Evolutionary conservation across 2,888 invertebrate genomes (phyloP), one percentile per base, ranked within the genome.

Genomic region (Teleogryllus oceanicus): DNA sequence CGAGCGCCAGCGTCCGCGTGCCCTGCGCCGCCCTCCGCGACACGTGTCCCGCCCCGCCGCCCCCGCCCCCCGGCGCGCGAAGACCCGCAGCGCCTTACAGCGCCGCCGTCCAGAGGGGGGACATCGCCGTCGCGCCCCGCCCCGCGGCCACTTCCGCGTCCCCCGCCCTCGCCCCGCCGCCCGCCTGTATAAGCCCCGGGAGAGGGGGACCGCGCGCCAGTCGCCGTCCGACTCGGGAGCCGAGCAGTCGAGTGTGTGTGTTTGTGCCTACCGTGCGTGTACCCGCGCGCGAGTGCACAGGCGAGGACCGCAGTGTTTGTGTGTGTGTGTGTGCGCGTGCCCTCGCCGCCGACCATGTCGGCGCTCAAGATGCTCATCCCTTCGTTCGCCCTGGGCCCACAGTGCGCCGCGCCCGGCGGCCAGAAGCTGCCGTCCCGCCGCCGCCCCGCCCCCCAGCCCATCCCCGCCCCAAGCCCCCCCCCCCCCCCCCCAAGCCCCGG

Each of bases 381-480:
- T 13, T 62, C 62, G 16, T 62, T 62, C 62, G 62, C 62, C 62
- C n/a, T 62, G 62, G 62, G 62, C n/a, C 62, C 62, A 3, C 62
- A 62, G 62, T 62, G 62, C 62, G 62, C 62, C n/a, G 62, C 62
- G 62, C 62, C 62, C n/a, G 62, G 76, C 79, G 77, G 21, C 74
- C 37, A 77, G 79, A 20, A 77, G 77, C 50, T 20, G 50, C 18
- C 24, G 77, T 18, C 77, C 20, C n/a, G n/a, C n/a, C n/a, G n/a
- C n/a, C n/a, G n/a, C n/a, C n/a, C n/a, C n/a, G n/a, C n/a, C n/a
- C n/a, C n/a, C n/a, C n/a, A n/a, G n/a, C n/a, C n/a, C n/a, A n/a
- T n/a, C n/a, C n/a, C n/a, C n/a, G n/a, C n/a, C n/a, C n/a, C n/a
- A n/a, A n/a, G n/a, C n/a, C n/a, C n/a, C n/a, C n/a, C n/a, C n/a